These are phyloP conservation scores for Hemicordylus capensis DNA, from an alignment of 2,113 vertebrate genomes.

Conservation along the genomic window DNA sequence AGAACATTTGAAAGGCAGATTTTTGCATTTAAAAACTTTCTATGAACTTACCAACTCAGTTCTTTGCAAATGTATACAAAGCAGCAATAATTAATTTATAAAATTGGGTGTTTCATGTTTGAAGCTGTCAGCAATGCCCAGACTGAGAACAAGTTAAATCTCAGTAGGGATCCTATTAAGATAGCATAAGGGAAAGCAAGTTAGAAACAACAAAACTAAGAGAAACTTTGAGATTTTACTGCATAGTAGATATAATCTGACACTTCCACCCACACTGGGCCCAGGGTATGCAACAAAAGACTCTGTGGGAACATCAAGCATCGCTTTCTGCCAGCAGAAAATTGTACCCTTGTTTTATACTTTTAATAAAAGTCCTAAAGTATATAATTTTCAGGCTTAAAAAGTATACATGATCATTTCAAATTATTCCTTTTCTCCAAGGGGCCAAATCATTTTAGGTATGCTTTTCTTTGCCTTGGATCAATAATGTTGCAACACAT, in stretches of 20 bases:
- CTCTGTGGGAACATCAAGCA: slow-evolving; percentile 44
- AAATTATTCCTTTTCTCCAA: background rate
- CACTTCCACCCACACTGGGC: slow-evolving; percentile 57
- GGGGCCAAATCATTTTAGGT: background rate
- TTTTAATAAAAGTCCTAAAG: background rate
- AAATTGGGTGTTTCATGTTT: slow-evolving; percentile 18
- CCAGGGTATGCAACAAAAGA: slow-evolving; percentile 45
- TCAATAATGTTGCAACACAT: slow-evolving; percentile 11
- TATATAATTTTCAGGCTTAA: slow-evolving; percentile 35
- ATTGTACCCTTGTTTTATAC: slow-evolving; percentile 31
- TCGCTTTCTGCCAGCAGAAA: slow-evolving; percentile 50
- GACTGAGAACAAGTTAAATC: slow-evolving; percentile 18
- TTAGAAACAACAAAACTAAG: slow-evolving; percentile 31
- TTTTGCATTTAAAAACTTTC: slow-evolving; percentile 23
- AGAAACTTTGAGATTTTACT: slow-evolving; percentile 38
- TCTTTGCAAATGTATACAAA: slow-evolving; percentile 17
- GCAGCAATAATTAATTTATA: background rate
- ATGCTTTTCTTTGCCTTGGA: background rate
- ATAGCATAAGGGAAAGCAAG: slow-evolving; percentile 33
- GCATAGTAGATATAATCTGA: slow-evolving; percentile 33
- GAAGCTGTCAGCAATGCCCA: slow-evolving; percentile 27
- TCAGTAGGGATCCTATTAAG: slow-evolving; percentile 23
- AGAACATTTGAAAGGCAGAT: background rate
- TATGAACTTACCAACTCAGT: slow-evolving; percentile 5
- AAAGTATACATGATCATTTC: slow-evolving; percentile 40